phyloP scores from a whole-genome alignment of 2,797 vertebrate species.

The Rhincodon typus region DNA sequence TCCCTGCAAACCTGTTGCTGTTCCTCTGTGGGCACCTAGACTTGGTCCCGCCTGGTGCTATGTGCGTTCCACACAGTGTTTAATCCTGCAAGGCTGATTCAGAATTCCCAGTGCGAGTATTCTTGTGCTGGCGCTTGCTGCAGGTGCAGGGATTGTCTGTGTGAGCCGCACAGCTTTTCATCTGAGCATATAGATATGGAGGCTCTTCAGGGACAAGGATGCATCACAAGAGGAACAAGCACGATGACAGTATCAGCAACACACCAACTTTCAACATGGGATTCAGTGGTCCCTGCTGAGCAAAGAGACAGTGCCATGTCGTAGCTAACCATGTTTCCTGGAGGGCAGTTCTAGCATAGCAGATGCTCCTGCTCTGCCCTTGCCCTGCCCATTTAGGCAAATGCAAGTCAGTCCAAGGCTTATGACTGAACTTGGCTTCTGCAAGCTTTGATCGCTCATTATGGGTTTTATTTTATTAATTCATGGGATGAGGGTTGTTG shows the following conservation, averaged over 20 bases:
- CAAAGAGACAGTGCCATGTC: too few relatives aligned
- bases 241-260: background rate
- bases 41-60: background rate
- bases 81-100: background rate
- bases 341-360: background rate
- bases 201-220: background rate
- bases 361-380: background rate
- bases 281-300: background rate
- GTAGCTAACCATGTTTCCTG: background rate
- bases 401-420: background rate
- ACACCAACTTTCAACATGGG: background rate
- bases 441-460: background rate
- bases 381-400: background rate
- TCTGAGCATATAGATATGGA: background rate
- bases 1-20: background rate
- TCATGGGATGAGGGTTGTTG: background rate
- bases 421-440: background rate
- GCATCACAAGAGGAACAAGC: slow-evolving; percentile 11
- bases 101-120: background rate
- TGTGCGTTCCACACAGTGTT: background rate
- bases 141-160: background rate
- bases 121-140: background rate
- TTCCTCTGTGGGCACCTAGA: background rate
- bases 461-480: background rate
- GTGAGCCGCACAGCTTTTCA: background rate